phyloP scores from a whole-genome alignment of 2,888 invertebrate genomes.

The Linyphia triangularis region DNA sequence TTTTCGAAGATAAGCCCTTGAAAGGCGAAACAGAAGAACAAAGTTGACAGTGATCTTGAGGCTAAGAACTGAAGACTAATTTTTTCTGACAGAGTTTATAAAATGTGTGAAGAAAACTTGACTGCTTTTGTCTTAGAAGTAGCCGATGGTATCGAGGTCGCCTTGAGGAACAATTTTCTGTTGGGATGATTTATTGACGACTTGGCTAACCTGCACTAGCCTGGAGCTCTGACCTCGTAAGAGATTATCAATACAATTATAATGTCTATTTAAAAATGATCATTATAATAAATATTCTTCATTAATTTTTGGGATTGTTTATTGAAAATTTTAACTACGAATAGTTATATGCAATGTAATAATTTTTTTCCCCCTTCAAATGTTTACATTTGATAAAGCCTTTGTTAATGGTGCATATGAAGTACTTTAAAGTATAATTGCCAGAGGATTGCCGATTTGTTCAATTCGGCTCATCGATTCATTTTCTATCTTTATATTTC shows the following conservation, averaged over 20 bases:
- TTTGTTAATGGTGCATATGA: no score
- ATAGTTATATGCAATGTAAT: no score
- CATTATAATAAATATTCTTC: no score
- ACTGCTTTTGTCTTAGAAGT: slow-evolving; percentile 29
- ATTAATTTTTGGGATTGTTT: no score
- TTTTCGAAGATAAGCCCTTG: not conserved
- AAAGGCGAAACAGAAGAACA: slow-evolving; percentile 1
- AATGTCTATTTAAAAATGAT: no score
- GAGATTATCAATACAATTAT: not conserved
- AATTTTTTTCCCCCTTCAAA: no score
- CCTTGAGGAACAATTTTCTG: not conserved
- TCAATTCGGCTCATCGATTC: no score
- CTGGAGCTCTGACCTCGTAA: not conserved
- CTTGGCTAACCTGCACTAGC: not conserved
- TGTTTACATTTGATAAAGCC: no score
- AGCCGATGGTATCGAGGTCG: slow-evolving; percentile 32
- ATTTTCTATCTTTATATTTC: no score
- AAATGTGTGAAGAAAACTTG: slow-evolving; percentile 34
- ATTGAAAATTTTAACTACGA: no score
- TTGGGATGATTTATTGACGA: not conserved
- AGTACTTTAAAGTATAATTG: no score
- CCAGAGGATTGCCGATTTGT: no score
- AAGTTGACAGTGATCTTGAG: slow-evolving; percentile 39
- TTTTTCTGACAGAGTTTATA: slow-evolving; percentile 17
- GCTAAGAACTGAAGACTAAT: not conserved